phyloP scores from a whole-genome alignment of 2,113 vertebrate species.

The Apteryx mantelli region DNA sequence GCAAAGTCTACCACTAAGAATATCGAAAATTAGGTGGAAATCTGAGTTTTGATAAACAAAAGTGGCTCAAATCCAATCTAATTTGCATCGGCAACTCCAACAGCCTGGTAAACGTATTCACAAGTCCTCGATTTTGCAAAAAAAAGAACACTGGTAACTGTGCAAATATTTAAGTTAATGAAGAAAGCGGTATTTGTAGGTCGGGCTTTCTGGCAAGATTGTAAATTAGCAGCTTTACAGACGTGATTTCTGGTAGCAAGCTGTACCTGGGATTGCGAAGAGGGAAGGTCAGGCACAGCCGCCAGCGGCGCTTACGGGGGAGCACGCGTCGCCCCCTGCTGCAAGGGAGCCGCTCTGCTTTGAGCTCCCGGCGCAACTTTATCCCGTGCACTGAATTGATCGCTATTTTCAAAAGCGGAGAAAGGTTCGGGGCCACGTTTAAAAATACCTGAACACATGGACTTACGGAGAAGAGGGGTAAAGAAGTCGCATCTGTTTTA shows the following conservation, averaged over 20 bases:
- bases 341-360: fast-evolving
- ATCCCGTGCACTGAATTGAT: fast-evolving
- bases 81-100: neutral
- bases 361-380: fast-evolving
- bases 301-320: too few relatives aligned
- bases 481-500: neutral
- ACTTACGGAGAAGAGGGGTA: fast-evolving
- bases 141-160: too few relatives aligned
- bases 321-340: fast-evolving
- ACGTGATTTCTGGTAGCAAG: fast-evolving
- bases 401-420: fast-evolving
- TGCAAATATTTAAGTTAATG: neutral
- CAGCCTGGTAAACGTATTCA: neutral
- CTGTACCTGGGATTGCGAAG: neutral
- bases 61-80: neutral
- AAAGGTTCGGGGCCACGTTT: fast-evolving
- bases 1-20: neutral
- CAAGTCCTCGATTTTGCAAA: neutral
- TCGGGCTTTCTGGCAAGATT: neutral
- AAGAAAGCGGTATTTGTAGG: neutral
- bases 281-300: too few relatives aligned
- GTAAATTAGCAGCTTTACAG: neutral
- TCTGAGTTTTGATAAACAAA: neutral
- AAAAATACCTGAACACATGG: fast-evolving
- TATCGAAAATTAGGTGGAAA: neutral